Percentiles rank a stretch among this genome's conserved stretches.
Conservation (phyloP, 1,140 invertebrate genomes). For the Euura saliciscinereae region DNA sequence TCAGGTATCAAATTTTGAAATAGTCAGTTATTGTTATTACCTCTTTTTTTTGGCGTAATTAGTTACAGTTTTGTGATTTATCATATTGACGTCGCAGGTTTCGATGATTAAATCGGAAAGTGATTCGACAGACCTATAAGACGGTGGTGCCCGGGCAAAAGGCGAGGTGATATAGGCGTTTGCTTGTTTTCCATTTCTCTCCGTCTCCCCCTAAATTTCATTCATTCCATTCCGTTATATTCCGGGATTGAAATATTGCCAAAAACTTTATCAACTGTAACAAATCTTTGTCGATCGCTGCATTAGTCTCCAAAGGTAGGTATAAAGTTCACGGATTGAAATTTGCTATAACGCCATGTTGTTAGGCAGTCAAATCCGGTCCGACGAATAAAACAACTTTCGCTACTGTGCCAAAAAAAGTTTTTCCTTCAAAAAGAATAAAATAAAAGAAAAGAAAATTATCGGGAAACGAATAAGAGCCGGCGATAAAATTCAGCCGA, state of each 20-base stretch:
- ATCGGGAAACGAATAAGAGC: neutral
- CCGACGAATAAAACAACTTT: neutral
- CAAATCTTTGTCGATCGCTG: constrained; percentile 1
- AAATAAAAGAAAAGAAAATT: neutral
- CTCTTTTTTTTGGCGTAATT: no score
- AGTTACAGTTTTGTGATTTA: no score
- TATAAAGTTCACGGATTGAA: neutral
- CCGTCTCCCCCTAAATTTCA: neutral
- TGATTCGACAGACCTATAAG: no score
- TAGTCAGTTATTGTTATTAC: no score
- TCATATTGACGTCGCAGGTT: neutral
- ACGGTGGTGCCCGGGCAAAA: neutral
- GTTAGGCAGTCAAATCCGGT: neutral
- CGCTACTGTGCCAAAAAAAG: neutral
- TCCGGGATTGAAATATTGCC: neutral
- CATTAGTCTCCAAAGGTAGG: neutral
- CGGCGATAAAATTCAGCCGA: neutral
- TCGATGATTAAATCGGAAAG: neutral
- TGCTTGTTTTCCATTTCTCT: neutral
- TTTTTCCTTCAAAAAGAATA: no score
- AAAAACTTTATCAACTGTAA: neutral
- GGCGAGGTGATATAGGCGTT: neutral
- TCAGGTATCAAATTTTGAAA: no score
- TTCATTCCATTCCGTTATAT: neutral
- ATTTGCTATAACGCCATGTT: neutral